phyloP scores from a whole-genome alignment of 2,888 invertebrate species.

The Petrolisthes manimaculis region DNA sequence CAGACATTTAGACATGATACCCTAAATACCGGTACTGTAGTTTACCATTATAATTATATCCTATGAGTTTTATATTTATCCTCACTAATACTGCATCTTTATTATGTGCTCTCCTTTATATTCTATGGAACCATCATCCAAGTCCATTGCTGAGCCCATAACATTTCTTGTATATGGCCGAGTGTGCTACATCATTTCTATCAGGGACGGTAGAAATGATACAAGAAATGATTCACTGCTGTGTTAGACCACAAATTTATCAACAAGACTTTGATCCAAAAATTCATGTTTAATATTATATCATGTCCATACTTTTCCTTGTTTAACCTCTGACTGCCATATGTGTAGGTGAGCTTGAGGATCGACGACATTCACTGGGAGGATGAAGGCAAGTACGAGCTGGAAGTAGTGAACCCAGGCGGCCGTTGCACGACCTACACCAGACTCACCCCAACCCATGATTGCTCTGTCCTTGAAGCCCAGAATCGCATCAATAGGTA shows the following conservation, averaged over 20 bases:
- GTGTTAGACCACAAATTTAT: not conserved
- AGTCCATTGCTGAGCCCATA: no score
- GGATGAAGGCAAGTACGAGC: slow-evolving; percentile 86
- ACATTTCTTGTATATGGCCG: no score
- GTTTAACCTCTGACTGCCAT: not conserved
- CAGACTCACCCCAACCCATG: slow-evolving; percentile 80
- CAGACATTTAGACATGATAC: no score
- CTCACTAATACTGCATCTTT: no score
- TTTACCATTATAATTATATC: no score
- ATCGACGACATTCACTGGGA: slow-evolving; percentile 76
- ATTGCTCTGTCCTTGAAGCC: slow-evolving; percentile 77
- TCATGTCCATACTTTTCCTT: not conserved
- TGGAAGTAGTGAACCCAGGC: slow-evolving; percentile 84
- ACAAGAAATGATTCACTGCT: not conserved
- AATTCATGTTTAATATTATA: slow-evolving; percentile 11
- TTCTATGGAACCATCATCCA: no score
- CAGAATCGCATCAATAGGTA: slow-evolving; percentile 82
- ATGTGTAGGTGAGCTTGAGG: slow-evolving; percentile 70
- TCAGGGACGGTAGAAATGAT: no score
- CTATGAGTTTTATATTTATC: no score
- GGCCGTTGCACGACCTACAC: slow-evolving; percentile 88
- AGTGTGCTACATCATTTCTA: no score
- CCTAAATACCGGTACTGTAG: no score
- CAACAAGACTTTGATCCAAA: not conserved
- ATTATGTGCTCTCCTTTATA: no score